Evolutionary conservation across 2,113 vertebrate genomes (phyloP).

Genomic region (Chascanopsetta lugubris): DNA sequence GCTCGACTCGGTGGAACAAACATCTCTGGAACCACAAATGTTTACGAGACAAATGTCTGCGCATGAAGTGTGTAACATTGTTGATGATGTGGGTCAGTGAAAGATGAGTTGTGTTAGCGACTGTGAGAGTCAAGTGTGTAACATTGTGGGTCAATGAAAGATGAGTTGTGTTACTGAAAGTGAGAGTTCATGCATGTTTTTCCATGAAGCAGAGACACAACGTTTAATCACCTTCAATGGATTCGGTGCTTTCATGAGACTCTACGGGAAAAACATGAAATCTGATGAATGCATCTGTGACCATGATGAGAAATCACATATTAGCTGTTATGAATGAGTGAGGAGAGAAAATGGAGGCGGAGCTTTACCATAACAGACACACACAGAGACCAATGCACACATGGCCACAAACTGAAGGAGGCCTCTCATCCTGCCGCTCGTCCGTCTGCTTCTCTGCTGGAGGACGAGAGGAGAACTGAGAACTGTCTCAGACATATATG

Average conservation of each 20-base stretch:
- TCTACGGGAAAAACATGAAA: slow-evolving; percentile 74
- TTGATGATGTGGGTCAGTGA: not conserved
- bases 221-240: slow-evolving; percentile 78
- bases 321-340: not conserved
- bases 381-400: slow-evolving; percentile 62
- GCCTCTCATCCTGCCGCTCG: slow-evolving; percentile 60
- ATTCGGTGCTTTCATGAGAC: slow-evolving; percentile 82
- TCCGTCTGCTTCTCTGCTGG: slow-evolving; percentile 34
- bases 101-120: not conserved
- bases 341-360: not conserved
- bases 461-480: slow-evolving; percentile 23
- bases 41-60: slow-evolving; percentile 23
- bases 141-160: not conserved
- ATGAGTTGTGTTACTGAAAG: not conserved
- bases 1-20: slow-evolving; percentile 70
- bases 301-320: slow-evolving; percentile 15
- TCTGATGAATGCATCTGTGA: slow-evolving; percentile 45
- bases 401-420: slow-evolving; percentile 67
- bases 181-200: slow-evolving; percentile 63
- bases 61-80: not conserved
- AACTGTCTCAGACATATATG: not conserved
- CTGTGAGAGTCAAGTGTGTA: not conserved
- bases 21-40: slow-evolving; percentile 67
- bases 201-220: slow-evolving; percentile 39
- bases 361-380: slow-evolving; percentile 68